These are phyloP conservation scores for Andrena dorsata DNA, from an alignment of 2,888 invertebrate species.

Conservation along the genomic window DNA sequence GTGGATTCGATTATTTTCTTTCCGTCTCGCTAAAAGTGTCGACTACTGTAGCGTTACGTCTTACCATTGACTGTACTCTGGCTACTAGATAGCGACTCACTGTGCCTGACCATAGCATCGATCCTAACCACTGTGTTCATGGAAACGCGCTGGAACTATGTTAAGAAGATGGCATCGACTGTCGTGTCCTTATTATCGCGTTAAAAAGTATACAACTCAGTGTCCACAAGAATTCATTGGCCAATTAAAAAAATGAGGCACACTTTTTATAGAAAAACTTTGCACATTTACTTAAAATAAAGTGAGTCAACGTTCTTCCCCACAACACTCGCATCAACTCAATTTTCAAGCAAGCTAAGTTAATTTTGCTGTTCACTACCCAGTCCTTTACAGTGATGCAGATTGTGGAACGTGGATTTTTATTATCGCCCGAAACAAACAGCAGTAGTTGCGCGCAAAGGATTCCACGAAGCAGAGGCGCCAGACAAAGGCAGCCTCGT, in stretches of 20 bases:
- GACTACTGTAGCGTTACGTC: constrained; percentile 15
- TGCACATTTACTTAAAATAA: background rate
- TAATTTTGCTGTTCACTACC: background rate
- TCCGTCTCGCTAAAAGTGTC: constrained; percentile 10
- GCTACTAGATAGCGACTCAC: background rate
- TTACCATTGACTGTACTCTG: background rate
- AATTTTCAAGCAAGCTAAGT: background rate
- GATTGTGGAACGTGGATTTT: constrained; percentile 5
- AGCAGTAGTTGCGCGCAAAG: constrained; percentile 17
- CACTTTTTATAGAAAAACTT: background rate
- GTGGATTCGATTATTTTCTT: no score
- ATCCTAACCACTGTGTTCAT: constrained; percentile 24
- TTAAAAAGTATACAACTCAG: background rate
- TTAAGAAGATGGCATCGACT: constrained; percentile 20
- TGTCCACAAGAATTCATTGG: background rate
- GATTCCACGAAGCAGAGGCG: constrained; percentile 8
- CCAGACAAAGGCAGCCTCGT: constrained; percentile 3
- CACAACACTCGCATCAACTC: background rate
- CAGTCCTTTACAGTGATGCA: constrained; percentile 3
- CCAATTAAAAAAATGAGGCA: no score
- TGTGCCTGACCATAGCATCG: constrained; percentile 30
- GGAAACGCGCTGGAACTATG: constrained; percentile 19
- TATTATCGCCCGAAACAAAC: background rate
- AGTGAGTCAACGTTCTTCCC: background rate
- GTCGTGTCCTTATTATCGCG: background rate